Evolutionary conservation across 2,888 invertebrate species (phyloP), one percentile per base, ranked within the genome.

Genomic region (Petrolisthes manimaculis): DNA sequence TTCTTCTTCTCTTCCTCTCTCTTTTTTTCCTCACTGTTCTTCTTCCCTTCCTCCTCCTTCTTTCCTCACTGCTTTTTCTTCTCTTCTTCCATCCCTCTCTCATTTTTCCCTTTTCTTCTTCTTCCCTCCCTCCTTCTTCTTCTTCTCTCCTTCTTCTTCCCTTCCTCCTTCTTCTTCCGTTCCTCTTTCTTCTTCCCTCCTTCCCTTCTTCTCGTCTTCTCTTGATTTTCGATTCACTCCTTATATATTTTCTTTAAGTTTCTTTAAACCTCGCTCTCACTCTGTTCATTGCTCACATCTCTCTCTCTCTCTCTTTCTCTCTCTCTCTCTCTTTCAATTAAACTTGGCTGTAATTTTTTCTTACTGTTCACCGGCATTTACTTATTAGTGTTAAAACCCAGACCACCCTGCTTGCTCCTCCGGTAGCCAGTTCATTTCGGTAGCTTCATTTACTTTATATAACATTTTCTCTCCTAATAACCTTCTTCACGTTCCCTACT

Each of bases 31-130:
- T 75, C 24, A n/a, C 24, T 24, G n/a, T 75, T 24, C 75, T 75
- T 24, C 75, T 75, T 24, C 75, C 24, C 75, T 24, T 75, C 75
- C 75, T 75, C 75, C 75, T 21, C 24, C n/a, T 75, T 9, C 24
- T 75, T 24, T 24, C 24, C 24, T 24, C 9, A 18, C 24, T 2
- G 18, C 9, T 21, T 75, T 3, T 75, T 21, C n/a, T 21, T 75
- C 9, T 21, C 24, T 9, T 21, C 24, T n/a, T 74, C n/a, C 8
- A 14, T 74, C 18, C n/a, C 21, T 74, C 6, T 12, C 21, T 74
- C 18, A 14, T 74, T n/a, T 74, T 5, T 14, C 21, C n/a, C n/a
- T 14, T n/a, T n/a, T 14, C 74, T n/a, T 12, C 12, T 61, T 61
- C 12, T 9, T 61, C 12, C 61, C 21, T n/a, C n/a, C n/a, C 5